Evolutionary conservation across 2,888 invertebrate genomes (phyloP).

Genomic region (Amblyjoppa fuscipennis): DNA sequence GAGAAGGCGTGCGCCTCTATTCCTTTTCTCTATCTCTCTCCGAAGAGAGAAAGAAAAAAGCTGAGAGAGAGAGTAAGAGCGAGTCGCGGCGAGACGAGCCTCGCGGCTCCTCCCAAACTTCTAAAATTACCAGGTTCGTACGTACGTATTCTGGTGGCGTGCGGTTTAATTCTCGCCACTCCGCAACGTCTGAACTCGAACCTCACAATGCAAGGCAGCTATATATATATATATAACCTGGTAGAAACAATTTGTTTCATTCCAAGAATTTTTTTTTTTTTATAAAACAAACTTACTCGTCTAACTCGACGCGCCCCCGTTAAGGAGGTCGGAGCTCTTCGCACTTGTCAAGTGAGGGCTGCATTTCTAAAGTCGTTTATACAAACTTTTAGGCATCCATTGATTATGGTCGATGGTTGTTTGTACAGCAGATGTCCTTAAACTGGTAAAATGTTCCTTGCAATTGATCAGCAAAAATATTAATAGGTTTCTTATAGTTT

Average conservation of each 20-base stretch:
- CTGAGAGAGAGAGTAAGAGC: not conserved
- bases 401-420: too few species aligned
- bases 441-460: too few species aligned
- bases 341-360: too few species aligned
- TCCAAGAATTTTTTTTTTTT: not conserved
- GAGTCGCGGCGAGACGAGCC: conserved; percentile 23
- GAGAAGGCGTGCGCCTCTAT: conserved; percentile 39
- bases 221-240: not conserved
- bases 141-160: conserved; percentile 45
- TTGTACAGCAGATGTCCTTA: too few species aligned
- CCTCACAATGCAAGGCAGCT: not conserved
- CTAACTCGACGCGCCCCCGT: not conserved
- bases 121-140: conserved; percentile 65
- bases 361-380: too few species aligned
- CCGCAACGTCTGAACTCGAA: conserved; percentile 9
- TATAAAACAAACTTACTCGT: not conserved
- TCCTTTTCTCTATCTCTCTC: conserved; percentile 25
- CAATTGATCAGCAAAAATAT: too few species aligned
- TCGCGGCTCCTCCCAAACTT: conserved; percentile 61
- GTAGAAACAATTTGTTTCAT: not conserved
- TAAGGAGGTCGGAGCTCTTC: too few species aligned
- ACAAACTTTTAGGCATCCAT: too few species aligned
- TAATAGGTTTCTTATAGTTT: too few species aligned
- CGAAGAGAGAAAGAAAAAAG: too few species aligned
- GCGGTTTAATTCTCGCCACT: conserved; percentile 49